A percentile compares a stretch with the other conserved stretches of the same genome.
These are phyloP conservation scores for Stenodera caucasica DNA, from an alignment of 2,888 invertebrate species.

Conservation along the genomic window DNA sequence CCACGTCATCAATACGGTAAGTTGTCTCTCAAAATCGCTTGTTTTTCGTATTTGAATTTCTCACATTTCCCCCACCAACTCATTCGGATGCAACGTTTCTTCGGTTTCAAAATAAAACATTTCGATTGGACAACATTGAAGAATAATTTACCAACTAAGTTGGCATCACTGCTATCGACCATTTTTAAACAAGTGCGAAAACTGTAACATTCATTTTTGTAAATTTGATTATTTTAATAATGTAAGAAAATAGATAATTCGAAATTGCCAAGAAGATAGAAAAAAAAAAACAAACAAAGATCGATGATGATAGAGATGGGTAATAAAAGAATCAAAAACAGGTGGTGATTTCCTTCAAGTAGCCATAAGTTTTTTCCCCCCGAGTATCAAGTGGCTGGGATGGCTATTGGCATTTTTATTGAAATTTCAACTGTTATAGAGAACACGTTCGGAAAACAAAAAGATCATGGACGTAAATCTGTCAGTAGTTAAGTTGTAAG, in stretches of 20 bases:
- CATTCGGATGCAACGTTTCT: slow-evolving; percentile 73
- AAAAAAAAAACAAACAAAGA: neutral
- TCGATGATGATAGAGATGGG: neutral
- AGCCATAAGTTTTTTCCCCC: neutral
- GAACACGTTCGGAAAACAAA: neutral
- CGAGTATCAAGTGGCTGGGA: neutral
- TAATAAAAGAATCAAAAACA: slow-evolving; percentile 11
- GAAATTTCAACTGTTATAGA: neutral
- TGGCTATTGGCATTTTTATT: neutral
- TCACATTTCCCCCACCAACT: slow-evolving; percentile 85
- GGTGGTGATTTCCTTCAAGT: neutral
- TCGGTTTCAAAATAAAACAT: slow-evolving; percentile 84
- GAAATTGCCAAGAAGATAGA: no score
- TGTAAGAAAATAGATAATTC: no score
- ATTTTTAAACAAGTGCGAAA: slow-evolving; percentile 91
- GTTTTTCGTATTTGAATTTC: slow-evolving; percentile 66
- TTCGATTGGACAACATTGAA: slow-evolving; percentile 95
- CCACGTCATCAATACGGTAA: slow-evolving; percentile 64
- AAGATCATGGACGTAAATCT: neutral
- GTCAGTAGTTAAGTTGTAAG: no score
- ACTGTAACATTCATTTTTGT: no score
- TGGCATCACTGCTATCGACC: slow-evolving; percentile 82
- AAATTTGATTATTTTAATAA: no score
- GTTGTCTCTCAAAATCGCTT: slow-evolving; percentile 75
- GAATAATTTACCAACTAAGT: slow-evolving; percentile 88